Percentiles rank a stretch among this genome's conserved stretches.
Conservation (phyloP, 1,140 invertebrate genomes). For the Tachypleus tridentatus region DNA sequence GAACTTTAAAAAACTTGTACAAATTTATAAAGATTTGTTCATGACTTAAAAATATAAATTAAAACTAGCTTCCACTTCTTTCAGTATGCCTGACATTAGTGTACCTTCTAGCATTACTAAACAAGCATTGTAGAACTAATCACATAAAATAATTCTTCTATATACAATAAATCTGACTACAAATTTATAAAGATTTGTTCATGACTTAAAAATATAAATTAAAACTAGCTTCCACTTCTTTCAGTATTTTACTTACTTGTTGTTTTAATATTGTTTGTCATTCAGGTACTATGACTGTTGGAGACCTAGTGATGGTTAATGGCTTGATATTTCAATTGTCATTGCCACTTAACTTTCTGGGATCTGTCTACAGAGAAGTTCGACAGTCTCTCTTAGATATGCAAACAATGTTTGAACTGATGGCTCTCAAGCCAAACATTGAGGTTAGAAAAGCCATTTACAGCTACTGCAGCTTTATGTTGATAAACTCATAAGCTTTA, state of each 20-base stretch:
- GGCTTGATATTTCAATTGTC: constrained; percentile 94
- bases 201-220: too few species aligned
- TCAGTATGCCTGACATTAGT: too few species aligned
- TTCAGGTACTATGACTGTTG: constrained; percentile 89
- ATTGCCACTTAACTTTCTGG: constrained; percentile 88
- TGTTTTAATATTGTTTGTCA: constrained; percentile 20
- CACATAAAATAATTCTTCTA: too few species aligned
- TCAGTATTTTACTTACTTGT: constrained; percentile 5
- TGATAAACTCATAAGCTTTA: neutral
- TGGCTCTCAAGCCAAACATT: constrained; percentile 65
- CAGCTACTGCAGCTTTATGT: neutral
- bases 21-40: too few species aligned
- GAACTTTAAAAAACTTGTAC: too few species aligned
- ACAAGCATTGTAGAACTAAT: neutral
- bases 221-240: too few species aligned
- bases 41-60: too few species aligned
- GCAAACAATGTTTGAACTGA: constrained; percentile 95
- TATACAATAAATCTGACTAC: too few species aligned
- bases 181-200: too few species aligned
- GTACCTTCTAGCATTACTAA: too few species aligned
- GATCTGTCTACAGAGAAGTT: constrained; percentile 95
- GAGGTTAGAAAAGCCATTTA: constrained; percentile 42
- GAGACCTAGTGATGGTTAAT: constrained; percentile 98
- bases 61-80: too few species aligned
- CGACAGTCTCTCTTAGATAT: constrained; percentile 94